Evolutionary conservation across 2,888 invertebrate genomes (phyloP).

Genomic region (Amblyteles armatorius): DNA sequence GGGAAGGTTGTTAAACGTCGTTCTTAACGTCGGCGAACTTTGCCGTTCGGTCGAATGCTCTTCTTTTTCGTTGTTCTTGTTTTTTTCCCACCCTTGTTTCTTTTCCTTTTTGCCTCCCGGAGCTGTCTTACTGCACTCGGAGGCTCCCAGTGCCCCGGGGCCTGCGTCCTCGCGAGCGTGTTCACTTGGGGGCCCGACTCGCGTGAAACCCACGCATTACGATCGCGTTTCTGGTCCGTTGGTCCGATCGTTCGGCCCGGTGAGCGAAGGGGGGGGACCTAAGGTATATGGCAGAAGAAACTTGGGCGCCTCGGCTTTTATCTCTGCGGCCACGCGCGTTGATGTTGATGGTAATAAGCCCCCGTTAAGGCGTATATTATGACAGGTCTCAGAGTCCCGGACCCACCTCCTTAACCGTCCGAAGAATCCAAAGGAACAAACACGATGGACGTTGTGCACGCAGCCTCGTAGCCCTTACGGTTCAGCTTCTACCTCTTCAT

Average conservation of each 20-base stretch:
- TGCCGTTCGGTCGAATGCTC: slow-evolving; percentile 36
- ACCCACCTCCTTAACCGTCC: slow-evolving; percentile 66
- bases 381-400: slow-evolving; percentile 72
- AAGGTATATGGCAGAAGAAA: slow-evolving; percentile 48
- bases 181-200: slow-evolving; percentile 41
- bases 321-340: slow-evolving; percentile 69
- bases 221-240: slow-evolving; percentile 47
- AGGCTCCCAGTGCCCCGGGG: slow-evolving; percentile 48
- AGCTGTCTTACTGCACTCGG: slow-evolving; percentile 47
- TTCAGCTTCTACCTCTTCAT: slow-evolving; percentile 45
- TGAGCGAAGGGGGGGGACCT: slow-evolving; percentile 38
- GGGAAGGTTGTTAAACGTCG: slow-evolving; percentile 55
- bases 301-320: slow-evolving; percentile 63
- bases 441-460: slow-evolving; percentile 48
- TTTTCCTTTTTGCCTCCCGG: slow-evolving; percentile 36
- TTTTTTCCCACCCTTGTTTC: slow-evolving; percentile 8
- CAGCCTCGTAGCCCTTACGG: slow-evolving; percentile 28
- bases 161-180: slow-evolving; percentile 38
- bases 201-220: slow-evolving; percentile 64
- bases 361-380: slow-evolving; percentile 75
- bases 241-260: slow-evolving; percentile 31
- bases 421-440: slow-evolving; percentile 64
- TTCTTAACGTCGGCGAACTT: slow-evolving; percentile 37
- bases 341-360: slow-evolving; percentile 74
- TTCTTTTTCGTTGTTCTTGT: slow-evolving; percentile 39